These are phyloP conservation scores for Molossus molossus DNA, from an alignment of 2,797 vertebrate species.

Conservation along the genomic window DNA sequence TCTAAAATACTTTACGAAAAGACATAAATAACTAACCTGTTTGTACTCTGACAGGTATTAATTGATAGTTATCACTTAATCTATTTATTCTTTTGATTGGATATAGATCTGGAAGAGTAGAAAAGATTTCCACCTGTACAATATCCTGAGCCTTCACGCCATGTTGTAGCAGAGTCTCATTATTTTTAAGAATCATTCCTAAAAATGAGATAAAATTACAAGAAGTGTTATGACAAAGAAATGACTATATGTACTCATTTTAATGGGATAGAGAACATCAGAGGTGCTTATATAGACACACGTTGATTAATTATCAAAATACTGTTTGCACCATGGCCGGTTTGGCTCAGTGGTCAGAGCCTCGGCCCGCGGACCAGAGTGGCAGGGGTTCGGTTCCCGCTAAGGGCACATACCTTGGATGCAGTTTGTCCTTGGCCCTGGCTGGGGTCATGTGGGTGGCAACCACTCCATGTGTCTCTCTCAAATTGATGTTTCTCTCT, in stretches of 20 bases:
- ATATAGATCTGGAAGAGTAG: slow-evolving; percentile 87
- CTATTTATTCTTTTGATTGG: slow-evolving; percentile 88
- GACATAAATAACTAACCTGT: slow-evolving; percentile 88
- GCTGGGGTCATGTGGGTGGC: no score
- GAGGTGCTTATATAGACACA: background rate
- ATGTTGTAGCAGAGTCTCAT: slow-evolving; percentile 89
- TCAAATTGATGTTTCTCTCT: no score
- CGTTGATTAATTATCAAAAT: slow-evolving; percentile 47
- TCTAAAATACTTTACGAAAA: slow-evolving; percentile 45
- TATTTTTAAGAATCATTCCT: slow-evolving; percentile 90
- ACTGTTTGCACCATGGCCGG: background rate
- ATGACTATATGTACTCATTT: background rate
- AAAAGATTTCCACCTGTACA: slow-evolving; percentile 91
- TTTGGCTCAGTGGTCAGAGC: no score
- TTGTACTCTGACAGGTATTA: slow-evolving; percentile 93
- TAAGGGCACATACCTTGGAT: no score
- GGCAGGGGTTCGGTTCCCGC: no score
- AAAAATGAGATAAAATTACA: slow-evolving; percentile 75
- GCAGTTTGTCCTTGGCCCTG: no score
- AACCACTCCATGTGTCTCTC: no score
- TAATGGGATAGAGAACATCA: slow-evolving; percentile 37
- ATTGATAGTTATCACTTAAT: slow-evolving; percentile 90
- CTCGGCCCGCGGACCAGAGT: no score
- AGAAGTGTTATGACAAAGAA: slow-evolving; percentile 41
- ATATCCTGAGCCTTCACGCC: slow-evolving; percentile 90